Evolutionary conservation across 2,888 invertebrate species (phyloP), one percentile per base, ranked within the genome.

Genomic region (Cataglyphis altisquamis): DNA sequence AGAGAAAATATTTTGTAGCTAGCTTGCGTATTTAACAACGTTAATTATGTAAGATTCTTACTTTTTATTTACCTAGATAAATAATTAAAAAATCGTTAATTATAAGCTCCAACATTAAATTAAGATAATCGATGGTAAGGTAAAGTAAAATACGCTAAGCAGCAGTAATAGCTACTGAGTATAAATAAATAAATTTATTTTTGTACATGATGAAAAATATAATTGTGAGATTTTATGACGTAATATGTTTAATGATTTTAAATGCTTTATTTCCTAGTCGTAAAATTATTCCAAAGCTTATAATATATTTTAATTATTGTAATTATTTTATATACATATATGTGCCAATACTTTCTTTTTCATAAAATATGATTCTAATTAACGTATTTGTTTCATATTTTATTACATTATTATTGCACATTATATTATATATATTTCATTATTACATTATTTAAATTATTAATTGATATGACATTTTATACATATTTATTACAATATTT

Each of bases 101-200:
- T 15, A 6, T 6, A 15, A 45, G 0, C 41, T 3, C 18, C n/a
- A 73, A 60, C 1, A 73, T 29, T 15, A 15, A 32, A 48, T 5
- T 18, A 15, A 62, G 21, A 64, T 75, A 63, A 48, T 25, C 25
- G 25, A 66, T 9, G 12, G 36, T 8, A 18, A 36, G 21, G 4
- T 52, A 18, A 36, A 36, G 5, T 36, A 63, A 63, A 62, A 48
- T 18, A 5, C 25, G 21, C 0, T 15, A n/a, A 52, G 21, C 15
- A 72, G 21, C 5, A 2, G n/a, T 9, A 63, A 48, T 15, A 77
- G 29, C 9, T 39, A n/a, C 0, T 15, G n/a, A 66, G 52, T 66
- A 52, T n/a, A 39, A 6, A 66, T n/a, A 29, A 18, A 52, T n/a
- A 29, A 18, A 55, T 66, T 66, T 77, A 52, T 66, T 75, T 64